Conservation (phyloP, 2,888 invertebrate species). For the Drosophila conformis region DNA sequence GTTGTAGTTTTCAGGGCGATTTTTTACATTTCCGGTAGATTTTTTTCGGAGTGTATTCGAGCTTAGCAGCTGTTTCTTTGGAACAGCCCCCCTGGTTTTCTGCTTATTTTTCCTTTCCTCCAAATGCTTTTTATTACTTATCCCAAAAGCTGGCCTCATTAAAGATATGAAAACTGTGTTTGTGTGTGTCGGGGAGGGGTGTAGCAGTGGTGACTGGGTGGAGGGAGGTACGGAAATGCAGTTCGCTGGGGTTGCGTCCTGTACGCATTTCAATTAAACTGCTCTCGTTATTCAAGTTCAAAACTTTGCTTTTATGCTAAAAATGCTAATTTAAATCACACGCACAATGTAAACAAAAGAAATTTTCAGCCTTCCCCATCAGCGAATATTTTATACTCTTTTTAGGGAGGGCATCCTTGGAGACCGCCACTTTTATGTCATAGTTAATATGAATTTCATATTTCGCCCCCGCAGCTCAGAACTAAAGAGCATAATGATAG, state of each 20-base stretch:
- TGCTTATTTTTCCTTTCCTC: constrained; percentile 6
- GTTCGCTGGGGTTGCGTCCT: constrained; percentile 43
- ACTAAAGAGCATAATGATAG: constrained; percentile 49
- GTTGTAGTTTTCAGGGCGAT: not conserved
- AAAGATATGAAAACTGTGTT: constrained; percentile 23
- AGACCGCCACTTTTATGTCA: not conserved
- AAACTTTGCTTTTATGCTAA: constrained; percentile 45
- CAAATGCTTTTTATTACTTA: constrained; percentile 46
- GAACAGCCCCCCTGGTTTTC: constrained; percentile 36
- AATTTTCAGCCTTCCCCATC: not conserved
- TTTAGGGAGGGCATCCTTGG: not conserved
- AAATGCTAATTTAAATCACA: constrained; percentile 59
- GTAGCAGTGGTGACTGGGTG: not conserved
- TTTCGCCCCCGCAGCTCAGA: not conserved
- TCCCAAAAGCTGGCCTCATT: constrained; percentile 53
- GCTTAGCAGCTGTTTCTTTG: constrained; percentile 27
- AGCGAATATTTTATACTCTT: constrained; percentile 17
- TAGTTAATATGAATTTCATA: constrained; percentile 7
- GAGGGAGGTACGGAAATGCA: constrained; percentile 5
- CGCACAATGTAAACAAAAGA: constrained; percentile 34
- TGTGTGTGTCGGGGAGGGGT: not conserved
- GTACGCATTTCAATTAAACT: constrained; percentile 47
- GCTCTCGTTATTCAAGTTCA: constrained; percentile 10
- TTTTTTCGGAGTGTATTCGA: not conserved
- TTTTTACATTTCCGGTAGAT: not conserved